Evolutionary conservation across 2,888 invertebrate genomes (phyloP).

Genomic region (Acleris sparsana): DNA sequence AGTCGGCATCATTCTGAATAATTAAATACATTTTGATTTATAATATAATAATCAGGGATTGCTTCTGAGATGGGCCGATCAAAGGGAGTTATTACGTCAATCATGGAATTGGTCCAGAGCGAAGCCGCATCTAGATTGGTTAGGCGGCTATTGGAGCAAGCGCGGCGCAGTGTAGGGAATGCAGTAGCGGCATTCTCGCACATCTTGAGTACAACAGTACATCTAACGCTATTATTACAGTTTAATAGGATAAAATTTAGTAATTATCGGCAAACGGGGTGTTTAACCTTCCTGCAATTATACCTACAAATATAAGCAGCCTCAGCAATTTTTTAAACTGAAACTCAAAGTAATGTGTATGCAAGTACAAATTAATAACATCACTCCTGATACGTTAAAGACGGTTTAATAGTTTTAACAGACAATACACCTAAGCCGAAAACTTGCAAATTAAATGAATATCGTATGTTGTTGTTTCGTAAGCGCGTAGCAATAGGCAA

Average conservation of each 20-base stretch:
- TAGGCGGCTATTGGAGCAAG: slow-evolving; percentile 21
- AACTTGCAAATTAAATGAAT: neutral
- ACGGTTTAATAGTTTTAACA: no score
- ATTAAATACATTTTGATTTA: neutral
- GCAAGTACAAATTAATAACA: no score
- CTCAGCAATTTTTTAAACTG: no score
- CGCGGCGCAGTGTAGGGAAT: slow-evolving; percentile 1
- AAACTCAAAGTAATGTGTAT: no score
- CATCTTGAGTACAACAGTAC: neutral
- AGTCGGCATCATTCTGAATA: neutral
- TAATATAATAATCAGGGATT: slow-evolving; percentile 46
- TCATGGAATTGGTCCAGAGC: slow-evolving; percentile 68
- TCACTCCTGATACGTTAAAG: no score
- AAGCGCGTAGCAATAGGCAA: slow-evolving; percentile 11
- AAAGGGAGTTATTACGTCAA: slow-evolving; percentile 69
- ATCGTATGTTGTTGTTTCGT: neutral
- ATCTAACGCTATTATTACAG: no score
- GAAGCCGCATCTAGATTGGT: slow-evolving; percentile 60
- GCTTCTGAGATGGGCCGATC: slow-evolving; percentile 52
- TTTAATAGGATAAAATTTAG: no score
- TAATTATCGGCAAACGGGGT: no score
- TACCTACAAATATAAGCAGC: no score
- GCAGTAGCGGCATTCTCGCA: slow-evolving; percentile 17
- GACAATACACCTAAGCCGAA: no score
- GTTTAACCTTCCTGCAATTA: no score